Conservation (phyloP, 64 coral and sea anemone species). For the Montipora foliosa region DNA sequence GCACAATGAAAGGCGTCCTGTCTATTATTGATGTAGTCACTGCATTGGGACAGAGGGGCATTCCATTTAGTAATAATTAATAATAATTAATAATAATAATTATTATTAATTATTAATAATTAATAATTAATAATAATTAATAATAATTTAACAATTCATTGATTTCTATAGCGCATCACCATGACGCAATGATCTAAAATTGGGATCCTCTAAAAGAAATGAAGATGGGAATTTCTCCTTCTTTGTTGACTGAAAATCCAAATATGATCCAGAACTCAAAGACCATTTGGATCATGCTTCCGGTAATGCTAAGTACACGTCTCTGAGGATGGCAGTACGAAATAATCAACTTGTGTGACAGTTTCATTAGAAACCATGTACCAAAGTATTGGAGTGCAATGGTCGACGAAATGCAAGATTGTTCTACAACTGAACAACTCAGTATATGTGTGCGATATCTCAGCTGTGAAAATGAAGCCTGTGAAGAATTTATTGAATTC, state of each 20-base stretch:
- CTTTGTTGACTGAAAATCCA: slow-evolving; percentile 65
- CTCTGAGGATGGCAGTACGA: slow-evolving; percentile 54
- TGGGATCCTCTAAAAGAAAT: slow-evolving; percentile 60
- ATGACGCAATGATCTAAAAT: neutral
- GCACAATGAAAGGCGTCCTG: slow-evolving; percentile 44
- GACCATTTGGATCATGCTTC: slow-evolving; percentile 60
- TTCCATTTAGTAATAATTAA: slow-evolving; percentile 16
- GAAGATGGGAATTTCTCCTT: slow-evolving; percentile 79
- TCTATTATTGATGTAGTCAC: slow-evolving; percentile 66
- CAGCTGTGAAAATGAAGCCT: slow-evolving; percentile 29
- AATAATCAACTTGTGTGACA: slow-evolving; percentile 54
- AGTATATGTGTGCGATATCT: slow-evolving; percentile 48
- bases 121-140: too few relatives aligned
- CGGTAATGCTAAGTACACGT: slow-evolving; percentile 72
- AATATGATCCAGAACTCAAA: slow-evolving; percentile 51
- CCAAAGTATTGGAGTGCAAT: slow-evolving; percentile 74
- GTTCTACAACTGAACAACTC: slow-evolving; percentile 62
- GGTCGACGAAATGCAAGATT: slow-evolving; percentile 73
- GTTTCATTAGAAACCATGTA: slow-evolving; percentile 39
- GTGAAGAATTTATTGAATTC: slow-evolving; percentile 68
- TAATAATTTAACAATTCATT: too few relatives aligned
- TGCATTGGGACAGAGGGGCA: slow-evolving; percentile 69
- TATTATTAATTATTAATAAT: too few relatives aligned
- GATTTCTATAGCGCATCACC: too few relatives aligned
- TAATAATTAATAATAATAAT: too few relatives aligned